Base-by-base conservation (phyloP, 1,140 invertebrate genomes). In the Anastrepha obliqua region DNA sequence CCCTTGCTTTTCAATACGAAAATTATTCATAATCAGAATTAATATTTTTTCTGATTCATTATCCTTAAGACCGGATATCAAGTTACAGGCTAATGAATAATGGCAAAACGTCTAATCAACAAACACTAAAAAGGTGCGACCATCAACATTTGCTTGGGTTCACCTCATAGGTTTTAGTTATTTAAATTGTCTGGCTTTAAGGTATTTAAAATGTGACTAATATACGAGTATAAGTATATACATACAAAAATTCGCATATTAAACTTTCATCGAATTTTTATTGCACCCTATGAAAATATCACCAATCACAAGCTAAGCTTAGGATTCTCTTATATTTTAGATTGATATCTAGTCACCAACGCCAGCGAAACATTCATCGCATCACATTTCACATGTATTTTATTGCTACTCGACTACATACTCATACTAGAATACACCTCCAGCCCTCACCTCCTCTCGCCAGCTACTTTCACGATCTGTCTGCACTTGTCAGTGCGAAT, bases 401-500 rank as follows among this genome's bases (percentile, higher is more conserved):
- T 44, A n/a, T 17, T 44, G 42, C 74, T 58, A n/a, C 7, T 2
- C 47, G 11, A 81, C n/a, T 47, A 81, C 74, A 81, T 29, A 29
- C 29, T 29, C 29, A 1, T 29, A 55, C 47, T 2, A 39, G 44
- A 44, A 11, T 13, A 4, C 29, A 70, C 29, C 39, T 1, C 5
- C 74, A 78, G 11, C 44, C 29, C 29, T 29, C 29, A 29, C 29
- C 74, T 78, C 74, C 42, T 55, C 47, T 55, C 47, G 13, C 11
- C n/a, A 20, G 74, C 9, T 70, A 6, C 47, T 29, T 55, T 81
- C 47, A 81, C 47, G 8, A 55, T 20, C n/a, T 58, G 44, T 81
- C 51, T 81, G n/a, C 74, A 58, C 74, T 81, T 81, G 74, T 58
- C 74, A 55, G 74, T 81, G 74, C 51, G 51, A 81, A 81, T 81